Evolutionary conservation across 2,797 vertebrate genomes (phyloP).

Genomic region (Danio jaintianensis): DNA sequence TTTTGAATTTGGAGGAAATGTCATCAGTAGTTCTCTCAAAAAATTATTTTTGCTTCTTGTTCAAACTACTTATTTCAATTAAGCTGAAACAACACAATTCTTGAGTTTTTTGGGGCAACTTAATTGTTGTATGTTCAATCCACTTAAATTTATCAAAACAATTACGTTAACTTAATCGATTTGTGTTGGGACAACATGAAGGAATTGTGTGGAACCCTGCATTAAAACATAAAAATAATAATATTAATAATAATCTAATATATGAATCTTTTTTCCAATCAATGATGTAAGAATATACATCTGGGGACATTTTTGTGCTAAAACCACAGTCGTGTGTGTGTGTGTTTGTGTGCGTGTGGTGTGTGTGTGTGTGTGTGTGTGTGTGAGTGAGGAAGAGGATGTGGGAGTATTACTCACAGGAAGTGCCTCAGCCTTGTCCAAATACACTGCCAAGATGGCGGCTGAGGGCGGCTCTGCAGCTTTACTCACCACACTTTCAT

Average conservation of each 20-base stretch:
- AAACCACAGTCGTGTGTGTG: neutral
- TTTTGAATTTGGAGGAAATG: too few species aligned
- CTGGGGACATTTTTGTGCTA: neutral
- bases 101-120: too few species aligned
- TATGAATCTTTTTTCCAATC: neutral
- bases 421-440: slow-evolving; percentile 92
- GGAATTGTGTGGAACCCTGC: too few species aligned
- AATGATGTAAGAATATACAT: neutral
- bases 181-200: too few species aligned
- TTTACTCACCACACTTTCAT: slow-evolving; percentile 76
- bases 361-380: neutral
- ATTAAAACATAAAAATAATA: too few species aligned
- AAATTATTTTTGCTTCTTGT: too few species aligned
- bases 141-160: too few species aligned
- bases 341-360: neutral
- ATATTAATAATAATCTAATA: neutral
- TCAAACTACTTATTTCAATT: too few species aligned
- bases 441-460: slow-evolving; percentile 89
- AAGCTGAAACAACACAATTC: too few species aligned
- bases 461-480: slow-evolving; percentile 84
- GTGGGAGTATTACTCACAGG: slow-evolving; percentile 84
- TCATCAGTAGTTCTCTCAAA: too few species aligned
- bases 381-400: slow-evolving; percentile 22
- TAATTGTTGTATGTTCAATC: too few species aligned
- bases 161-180: too few species aligned